Conservation (phyloP, 2,113 vertebrate species). For the Rhinichthys klamathensis region DNA sequence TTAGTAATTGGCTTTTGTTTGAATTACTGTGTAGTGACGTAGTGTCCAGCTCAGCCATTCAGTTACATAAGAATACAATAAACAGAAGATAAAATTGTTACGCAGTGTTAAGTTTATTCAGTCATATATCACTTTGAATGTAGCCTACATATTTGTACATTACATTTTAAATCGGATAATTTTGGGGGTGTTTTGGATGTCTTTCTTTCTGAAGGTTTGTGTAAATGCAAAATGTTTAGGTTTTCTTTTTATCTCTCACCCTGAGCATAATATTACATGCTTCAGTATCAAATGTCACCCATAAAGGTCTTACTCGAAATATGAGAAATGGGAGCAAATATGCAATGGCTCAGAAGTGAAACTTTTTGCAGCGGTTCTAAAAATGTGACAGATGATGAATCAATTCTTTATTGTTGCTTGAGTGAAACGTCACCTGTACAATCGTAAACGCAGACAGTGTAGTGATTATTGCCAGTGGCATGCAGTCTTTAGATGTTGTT, state of each 20-base stretch:
- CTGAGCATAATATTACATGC: constrained; percentile 3
- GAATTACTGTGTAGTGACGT: neutral
- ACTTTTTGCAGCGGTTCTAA: neutral
- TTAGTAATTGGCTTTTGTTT: neutral
- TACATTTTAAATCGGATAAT: too few relatives aligned
- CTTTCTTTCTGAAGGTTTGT: neutral
- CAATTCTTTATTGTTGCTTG: constrained; percentile 2
- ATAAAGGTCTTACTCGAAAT: neutral
- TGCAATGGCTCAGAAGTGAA: neutral
- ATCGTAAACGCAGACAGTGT: neutral
- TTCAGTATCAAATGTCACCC: constrained; percentile 3
- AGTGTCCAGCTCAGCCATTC: too few relatives aligned
- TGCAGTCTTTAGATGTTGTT: neutral
- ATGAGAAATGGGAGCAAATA: neutral
- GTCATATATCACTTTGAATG: neutral
- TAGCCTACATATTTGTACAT: neutral
- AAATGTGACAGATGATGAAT: constrained; percentile 2
- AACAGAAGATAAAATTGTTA: too few relatives aligned
- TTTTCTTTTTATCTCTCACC: neutral
- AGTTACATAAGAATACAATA: too few relatives aligned
- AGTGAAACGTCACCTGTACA: neutral
- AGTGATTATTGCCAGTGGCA: neutral
- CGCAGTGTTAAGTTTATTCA: too few relatives aligned
- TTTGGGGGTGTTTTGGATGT: neutral
- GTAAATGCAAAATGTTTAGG: neutral